Evolutionary conservation across 2,797 vertebrate species (phyloP).

Genomic region (Hypotaenidia philippensis): DNA sequence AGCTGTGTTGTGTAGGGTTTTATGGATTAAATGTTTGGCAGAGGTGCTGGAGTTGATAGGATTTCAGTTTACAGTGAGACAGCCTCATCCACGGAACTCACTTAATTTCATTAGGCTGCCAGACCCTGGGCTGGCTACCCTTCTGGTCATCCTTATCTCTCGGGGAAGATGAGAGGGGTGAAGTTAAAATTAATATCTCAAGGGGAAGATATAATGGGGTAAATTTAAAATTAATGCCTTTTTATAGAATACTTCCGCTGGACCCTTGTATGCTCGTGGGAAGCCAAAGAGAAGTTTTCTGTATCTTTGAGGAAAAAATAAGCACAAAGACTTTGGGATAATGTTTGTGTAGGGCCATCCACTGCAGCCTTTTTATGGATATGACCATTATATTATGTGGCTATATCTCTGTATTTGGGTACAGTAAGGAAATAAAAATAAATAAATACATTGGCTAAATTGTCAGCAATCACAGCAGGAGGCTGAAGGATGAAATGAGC

Average conservation of each 20-base stretch:
- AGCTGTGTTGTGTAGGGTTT: slow-evolving; percentile 49
- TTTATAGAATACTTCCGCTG: background rate
- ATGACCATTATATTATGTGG: background rate
- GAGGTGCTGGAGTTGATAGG: slow-evolving; percentile 29
- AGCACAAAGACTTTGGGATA: background rate
- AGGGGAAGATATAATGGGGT: background rate
- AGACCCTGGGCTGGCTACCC: background rate
- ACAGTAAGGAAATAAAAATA: slow-evolving; percentile 41
- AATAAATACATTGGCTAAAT: slow-evolving; percentile 32
- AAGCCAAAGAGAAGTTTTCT: background rate
- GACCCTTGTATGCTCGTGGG: background rate
- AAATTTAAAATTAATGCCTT: background rate
- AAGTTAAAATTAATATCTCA: slow-evolving; percentile 6
- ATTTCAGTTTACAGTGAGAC: slow-evolving; percentile 35
- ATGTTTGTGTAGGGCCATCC: background rate
- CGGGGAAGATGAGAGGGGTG: background rate
- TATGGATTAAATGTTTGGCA: slow-evolving; percentile 55
- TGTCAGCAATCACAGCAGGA: slow-evolving; percentile 60
- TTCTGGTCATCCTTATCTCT: background rate
- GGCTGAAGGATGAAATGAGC: slow-evolving; percentile 47
- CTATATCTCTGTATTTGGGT: background rate
- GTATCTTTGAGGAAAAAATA: background rate
- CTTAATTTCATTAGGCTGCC: slow-evolving; percentile 29
- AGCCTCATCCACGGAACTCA: slow-evolving; percentile 1
- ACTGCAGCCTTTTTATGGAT: background rate